Evolutionary conservation across 2,797 vertebrate species (phyloP), one percentile per base, ranked within the genome.

Genomic region (Smutsia temminckii): DNA sequence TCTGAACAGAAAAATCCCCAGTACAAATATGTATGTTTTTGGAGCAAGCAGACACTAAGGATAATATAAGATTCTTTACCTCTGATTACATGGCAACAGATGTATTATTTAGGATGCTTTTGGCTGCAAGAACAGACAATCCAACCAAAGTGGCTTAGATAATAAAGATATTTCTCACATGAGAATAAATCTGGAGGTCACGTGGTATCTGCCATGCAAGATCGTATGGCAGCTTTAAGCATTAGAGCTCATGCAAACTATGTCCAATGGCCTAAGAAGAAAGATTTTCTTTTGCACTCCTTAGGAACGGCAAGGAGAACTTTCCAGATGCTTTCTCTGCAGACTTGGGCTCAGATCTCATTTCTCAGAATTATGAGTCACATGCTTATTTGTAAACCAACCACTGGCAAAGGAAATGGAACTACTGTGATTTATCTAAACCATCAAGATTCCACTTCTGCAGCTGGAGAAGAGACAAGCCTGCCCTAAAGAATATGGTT

Each of bases 281-380:
- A 94, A 57, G 13, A n/a, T 59, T 11, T 63, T 86, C 69, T 37
- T 90, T 85, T 74, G 37, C 46, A 29, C 84, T 71, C 8, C 17
- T 90, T 81, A 89, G 75, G 68, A 95, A 87, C 1, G 78, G 27
- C 63, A 80, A 49, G 69, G 51, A 89, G 53, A 93, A 75, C n/a
- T 77, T 93, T 85, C 61, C 17, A 51, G 77, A 96, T 90, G 11
- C 27, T 72, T 40, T 68, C 8, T 79, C 46, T 72, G 18, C 20
- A 68, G 40, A 59, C 27, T 90, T 93, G 27, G n/a, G 79, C 74
- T 86, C 55, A 21, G 29, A 23, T 83, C 10, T 88, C 61, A 61
- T 10, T 49, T 32, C 17, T 42, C 86, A 80, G 34, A 91, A 80
- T 34, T 91, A 53, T 46, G 29, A 57, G 46, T 64, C 68, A 40